Percentiles rank a stretch among this genome's conserved stretches.
Evolutionary conservation across 1,140 invertebrate species (phyloP).

Genomic region (Drosophila gunungcola): DNA sequence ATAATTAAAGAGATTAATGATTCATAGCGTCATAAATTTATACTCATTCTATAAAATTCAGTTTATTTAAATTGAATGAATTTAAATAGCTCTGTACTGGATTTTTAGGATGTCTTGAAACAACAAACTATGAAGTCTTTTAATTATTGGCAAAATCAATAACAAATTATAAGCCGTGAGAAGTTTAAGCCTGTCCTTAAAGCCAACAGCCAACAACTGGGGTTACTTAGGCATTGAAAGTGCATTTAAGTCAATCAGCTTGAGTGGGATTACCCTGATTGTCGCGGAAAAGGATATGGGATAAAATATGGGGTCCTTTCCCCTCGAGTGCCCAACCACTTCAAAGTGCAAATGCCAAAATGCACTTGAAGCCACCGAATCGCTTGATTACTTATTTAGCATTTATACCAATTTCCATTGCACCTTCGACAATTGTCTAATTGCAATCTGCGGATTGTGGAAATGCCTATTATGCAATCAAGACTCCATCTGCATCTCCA

Average conservation of each 20-base stretch:
- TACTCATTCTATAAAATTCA: too few species aligned
- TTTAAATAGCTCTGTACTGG: too few species aligned
- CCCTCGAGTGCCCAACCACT: slow-evolving; percentile 56
- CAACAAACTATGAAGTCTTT: neutral
- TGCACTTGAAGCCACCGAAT: slow-evolving; percentile 55
- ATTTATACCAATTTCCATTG: slow-evolving; percentile 67
- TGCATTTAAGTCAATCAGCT: slow-evolving; percentile 8
- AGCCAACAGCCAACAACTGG: neutral
- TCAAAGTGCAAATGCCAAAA: slow-evolving; percentile 74
- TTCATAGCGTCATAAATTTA: too few species aligned
- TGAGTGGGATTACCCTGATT: slow-evolving; percentile 35
- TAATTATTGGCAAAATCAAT: neutral
- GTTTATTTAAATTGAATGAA: too few species aligned
- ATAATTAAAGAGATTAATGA: too few species aligned
- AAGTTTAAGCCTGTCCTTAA: neutral
- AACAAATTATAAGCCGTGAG: neutral
- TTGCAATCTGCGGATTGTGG: slow-evolving; percentile 68
- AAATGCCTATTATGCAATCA: slow-evolving; percentile 74
- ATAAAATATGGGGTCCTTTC: slow-evolving; percentile 3
- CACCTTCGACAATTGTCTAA: slow-evolving; percentile 61
- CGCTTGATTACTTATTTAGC: slow-evolving; percentile 81
- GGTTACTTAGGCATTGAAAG: neutral
- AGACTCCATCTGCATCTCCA: slow-evolving; percentile 17
- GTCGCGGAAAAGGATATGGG: slow-evolving; percentile 2
- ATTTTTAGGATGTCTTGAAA: too few species aligned